phyloP scores from a whole-genome alignment of 1,140 invertebrate genomes.

The Drosophila lacteicornis region DNA sequence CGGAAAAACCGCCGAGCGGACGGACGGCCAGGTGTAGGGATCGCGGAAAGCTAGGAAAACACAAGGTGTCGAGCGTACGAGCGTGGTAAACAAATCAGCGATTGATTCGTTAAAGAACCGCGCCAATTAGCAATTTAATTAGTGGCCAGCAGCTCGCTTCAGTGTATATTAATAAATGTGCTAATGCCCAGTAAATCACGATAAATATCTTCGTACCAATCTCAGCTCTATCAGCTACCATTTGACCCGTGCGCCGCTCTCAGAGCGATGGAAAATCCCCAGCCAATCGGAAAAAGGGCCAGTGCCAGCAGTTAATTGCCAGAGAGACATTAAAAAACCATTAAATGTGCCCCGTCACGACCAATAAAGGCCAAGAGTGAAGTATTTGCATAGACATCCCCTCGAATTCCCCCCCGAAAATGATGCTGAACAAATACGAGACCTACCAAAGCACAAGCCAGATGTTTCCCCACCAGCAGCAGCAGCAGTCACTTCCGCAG shows the following conservation, averaged over 20 bases:
- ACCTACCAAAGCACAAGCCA: slow-evolving; percentile 73
- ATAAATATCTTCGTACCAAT: slow-evolving; percentile 24
- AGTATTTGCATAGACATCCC: slow-evolving; percentile 26
- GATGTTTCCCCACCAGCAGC: slow-evolving; percentile 70
- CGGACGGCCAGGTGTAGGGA: slow-evolving; percentile 21
- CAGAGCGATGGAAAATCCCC: slow-evolving; percentile 40
- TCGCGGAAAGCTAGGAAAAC: slow-evolving; percentile 23
- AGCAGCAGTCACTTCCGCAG: slow-evolving; percentile 40
- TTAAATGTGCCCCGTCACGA: slow-evolving; percentile 42
- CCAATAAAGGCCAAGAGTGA: slow-evolving; percentile 9
- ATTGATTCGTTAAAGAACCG: slow-evolving; percentile 35
- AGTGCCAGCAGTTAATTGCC: slow-evolving; percentile 38
- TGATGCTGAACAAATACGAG: slow-evolving; percentile 80
- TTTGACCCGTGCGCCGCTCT: slow-evolving; percentile 19
- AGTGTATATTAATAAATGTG: slow-evolving; percentile 42
- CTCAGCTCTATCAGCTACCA: slow-evolving; percentile 4
- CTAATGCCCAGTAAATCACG: slow-evolving; percentile 26
- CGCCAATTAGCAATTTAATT: slow-evolving; percentile 30
- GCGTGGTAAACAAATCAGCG: slow-evolving; percentile 43
- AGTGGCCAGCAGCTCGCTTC: slow-evolving; percentile 10
- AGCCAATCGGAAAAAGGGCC: slow-evolving; percentile 16
- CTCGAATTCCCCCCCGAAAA: slow-evolving; percentile 49
- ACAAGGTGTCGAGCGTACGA: slow-evolving; percentile 4
- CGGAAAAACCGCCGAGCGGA: slow-evolving; percentile 21
- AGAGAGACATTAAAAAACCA: slow-evolving; percentile 47